Evolutionary conservation across 2,888 invertebrate genomes (phyloP), one percentile per base, ranked within the genome.

Genomic region (Poecilobothrus nobilitatus): DNA sequence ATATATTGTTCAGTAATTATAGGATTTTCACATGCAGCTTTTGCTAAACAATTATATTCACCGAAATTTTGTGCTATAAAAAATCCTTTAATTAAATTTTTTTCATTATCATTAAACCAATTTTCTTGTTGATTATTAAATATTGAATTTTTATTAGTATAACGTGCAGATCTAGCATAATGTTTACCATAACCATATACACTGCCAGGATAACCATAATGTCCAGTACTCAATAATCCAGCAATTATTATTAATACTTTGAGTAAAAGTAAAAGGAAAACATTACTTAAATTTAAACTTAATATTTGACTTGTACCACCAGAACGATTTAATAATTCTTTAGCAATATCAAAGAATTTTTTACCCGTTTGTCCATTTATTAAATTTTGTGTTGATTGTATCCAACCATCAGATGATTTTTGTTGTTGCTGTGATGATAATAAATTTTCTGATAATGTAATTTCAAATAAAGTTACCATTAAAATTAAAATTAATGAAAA

Each of bases 241-340:
- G 91, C 90, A 0, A 90, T 90, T 73, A 91, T 86, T 70, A 92
- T 89, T 18, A 92, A 82, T 0, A 89, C 91, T 80, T 92, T 92
- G 70, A 92, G 81, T 20, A 92, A 85, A 67, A 92, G 84, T 70
- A 92, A 82, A 69, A 91, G 87, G 62, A 92, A 83, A 70, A 92
- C 80, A 78, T 91, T 92, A 0, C 91, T 91, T 70, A 92, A 79
- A 80, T 92, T 92, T 68, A 92, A 80, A 73, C 91, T 91, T 64
- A 92, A 37, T 65, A 83, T 88, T 86, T 88, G 88, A 78, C 87
- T 88, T 77, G 84, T 85, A 69, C 85, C 85, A 18, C 86, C 84
- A 0, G 88, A 87, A 76, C 88, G 83, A 64, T 85, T 84, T 63
- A 88, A 83, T 74, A 88, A 83, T 75, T 88, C 87, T 75, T 84